Conservation (phyloP, 2,797 vertebrate genomes). For the Xiphophorus birchmanni region DNA sequence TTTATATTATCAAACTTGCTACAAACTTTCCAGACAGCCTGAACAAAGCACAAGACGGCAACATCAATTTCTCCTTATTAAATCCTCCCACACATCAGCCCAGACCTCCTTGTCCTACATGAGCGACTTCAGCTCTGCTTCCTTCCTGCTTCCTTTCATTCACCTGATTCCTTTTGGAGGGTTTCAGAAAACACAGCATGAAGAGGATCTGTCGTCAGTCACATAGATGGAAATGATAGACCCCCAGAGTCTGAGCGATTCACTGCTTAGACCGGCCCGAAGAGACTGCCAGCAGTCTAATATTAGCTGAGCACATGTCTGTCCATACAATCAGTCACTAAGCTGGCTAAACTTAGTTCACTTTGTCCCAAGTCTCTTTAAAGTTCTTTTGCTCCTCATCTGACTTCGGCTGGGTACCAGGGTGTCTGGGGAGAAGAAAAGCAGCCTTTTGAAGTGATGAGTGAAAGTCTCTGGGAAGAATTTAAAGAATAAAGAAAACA, state of each 20-base stretch:
- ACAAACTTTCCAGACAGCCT: slow-evolving; percentile 1
- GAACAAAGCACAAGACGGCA: slow-evolving; percentile 34
- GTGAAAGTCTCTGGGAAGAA: slow-evolving; percentile 52
- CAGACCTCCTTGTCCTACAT: slow-evolving; percentile 24
- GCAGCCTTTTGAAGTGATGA: slow-evolving; percentile 42
- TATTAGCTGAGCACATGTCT: slow-evolving; percentile 80
- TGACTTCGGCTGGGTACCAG: slow-evolving; percentile 57
- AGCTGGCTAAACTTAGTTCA: slow-evolving; percentile 77
- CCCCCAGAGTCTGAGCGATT: slow-evolving; percentile 49
- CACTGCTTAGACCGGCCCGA: slow-evolving; percentile 56
- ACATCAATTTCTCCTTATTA: slow-evolving; percentile 39
- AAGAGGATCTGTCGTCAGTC: slow-evolving; percentile 23
- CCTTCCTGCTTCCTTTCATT: slow-evolving; percentile 52
- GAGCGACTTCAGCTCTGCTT: slow-evolving; percentile 40
- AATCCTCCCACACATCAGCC: slow-evolving; percentile 36
- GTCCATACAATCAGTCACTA: slow-evolving; percentile 74
- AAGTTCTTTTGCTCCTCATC: slow-evolving; percentile 43
- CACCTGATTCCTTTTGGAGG: slow-evolving; percentile 47
- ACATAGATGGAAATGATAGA: slow-evolving; percentile 57
- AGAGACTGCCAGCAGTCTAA: slow-evolving; percentile 75
- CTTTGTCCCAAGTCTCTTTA: slow-evolving; percentile 59
- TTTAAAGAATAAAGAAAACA: slow-evolving; percentile 49
- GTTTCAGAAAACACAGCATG: slow-evolving; percentile 32
- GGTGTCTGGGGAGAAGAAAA: slow-evolving; percentile 48
- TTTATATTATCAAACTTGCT: not conserved